Conservation (phyloP, 37 sponge, comb jelly and placozoan genomes). For the Cliona cf. orientalis region DNA sequence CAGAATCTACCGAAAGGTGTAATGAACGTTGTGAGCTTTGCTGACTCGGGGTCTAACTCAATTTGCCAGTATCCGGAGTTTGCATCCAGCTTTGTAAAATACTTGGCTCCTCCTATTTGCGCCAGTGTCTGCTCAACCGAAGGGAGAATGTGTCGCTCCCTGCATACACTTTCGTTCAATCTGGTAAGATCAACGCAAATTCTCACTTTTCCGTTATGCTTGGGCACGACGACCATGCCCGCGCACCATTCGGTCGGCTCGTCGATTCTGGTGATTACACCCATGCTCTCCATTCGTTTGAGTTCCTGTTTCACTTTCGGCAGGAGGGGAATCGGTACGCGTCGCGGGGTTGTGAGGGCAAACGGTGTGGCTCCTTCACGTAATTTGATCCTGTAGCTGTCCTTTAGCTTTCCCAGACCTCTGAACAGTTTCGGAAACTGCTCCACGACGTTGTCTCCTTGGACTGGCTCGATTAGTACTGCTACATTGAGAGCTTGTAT, state of each 20-base stretch:
- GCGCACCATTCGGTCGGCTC: constrained; percentile 41
- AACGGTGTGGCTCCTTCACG: constrained; percentile 14
- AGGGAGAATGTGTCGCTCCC: constrained; percentile 32
- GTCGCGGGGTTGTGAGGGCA: constrained; percentile 37
- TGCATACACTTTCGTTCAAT: constrained; percentile 42
- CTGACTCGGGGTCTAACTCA: constrained; percentile 1
- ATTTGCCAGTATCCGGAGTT: constrained; percentile 32
- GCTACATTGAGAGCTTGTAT: constrained; percentile 25
- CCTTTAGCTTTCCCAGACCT: constrained; percentile 16
- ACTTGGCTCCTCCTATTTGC: constrained; percentile 7
- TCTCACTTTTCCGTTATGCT: constrained; percentile 7
- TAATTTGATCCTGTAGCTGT: constrained; percentile 16
- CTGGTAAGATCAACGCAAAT: constrained; percentile 51
- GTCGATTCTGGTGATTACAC: constrained; percentile 17
- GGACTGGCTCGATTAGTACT: not conserved
- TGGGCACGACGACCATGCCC: constrained; percentile 36
- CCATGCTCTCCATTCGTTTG: constrained; percentile 28
- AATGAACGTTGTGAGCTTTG: constrained; percentile 14
- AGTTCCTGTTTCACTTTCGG: constrained; percentile 24
- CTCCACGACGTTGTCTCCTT: not conserved
- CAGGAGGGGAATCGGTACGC: constrained; percentile 25
- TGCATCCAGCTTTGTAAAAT: constrained; percentile 23
- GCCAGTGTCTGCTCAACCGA: not conserved
- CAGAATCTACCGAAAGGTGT: constrained; percentile 59
- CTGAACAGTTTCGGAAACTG: constrained; percentile 27